Evolutionary conservation across 2,888 invertebrate species (phyloP).

Genomic region (Polydrusus cervinus): DNA sequence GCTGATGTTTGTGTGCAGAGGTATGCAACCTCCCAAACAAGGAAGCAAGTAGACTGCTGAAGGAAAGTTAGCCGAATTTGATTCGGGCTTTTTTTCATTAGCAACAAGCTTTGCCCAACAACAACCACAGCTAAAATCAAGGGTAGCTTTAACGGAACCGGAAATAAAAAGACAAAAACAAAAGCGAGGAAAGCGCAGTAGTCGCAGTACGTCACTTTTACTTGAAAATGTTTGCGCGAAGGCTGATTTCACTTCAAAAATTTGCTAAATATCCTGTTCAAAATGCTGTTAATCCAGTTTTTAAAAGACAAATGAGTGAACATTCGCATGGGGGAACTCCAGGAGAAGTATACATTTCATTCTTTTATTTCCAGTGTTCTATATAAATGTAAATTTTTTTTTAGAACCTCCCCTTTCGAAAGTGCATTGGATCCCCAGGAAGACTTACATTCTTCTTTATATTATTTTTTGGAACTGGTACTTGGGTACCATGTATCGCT

Average conservation of each 20-base stretch:
- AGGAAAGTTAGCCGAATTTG: no score
- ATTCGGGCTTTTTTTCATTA: no score
- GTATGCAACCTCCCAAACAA: no score
- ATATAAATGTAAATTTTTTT: slow-evolving; percentile 12
- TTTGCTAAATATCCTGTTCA: slow-evolving; percentile 29
- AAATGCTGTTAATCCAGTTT: slow-evolving; percentile 27
- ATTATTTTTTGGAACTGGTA: slow-evolving; percentile 80
- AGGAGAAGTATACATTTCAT: slow-evolving; percentile 69
- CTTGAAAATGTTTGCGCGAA: slow-evolving; percentile 35
- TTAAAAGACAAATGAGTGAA: slow-evolving; percentile 39
- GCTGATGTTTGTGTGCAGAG: no score
- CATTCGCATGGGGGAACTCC: slow-evolving; percentile 68
- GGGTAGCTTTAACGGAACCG: neutral
- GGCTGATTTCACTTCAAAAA: slow-evolving; percentile 29
- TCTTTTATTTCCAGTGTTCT: neutral
- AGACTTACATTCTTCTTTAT: slow-evolving; percentile 80
- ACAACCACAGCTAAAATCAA: neutral
- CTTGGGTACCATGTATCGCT: slow-evolving; percentile 81
- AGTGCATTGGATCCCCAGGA: slow-evolving; percentile 77
- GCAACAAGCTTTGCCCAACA: no score
- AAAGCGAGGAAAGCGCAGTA: neutral
- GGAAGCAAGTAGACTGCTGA: no score
- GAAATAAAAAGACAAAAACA: slow-evolving; percentile 7
- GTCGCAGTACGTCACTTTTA: neutral
- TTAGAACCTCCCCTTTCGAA: slow-evolving; percentile 76